Evolutionary conservation across 2,113 vertebrate genomes (phyloP), one percentile per base, ranked within the genome.

Genomic region (Tursiops truncatus): DNA sequence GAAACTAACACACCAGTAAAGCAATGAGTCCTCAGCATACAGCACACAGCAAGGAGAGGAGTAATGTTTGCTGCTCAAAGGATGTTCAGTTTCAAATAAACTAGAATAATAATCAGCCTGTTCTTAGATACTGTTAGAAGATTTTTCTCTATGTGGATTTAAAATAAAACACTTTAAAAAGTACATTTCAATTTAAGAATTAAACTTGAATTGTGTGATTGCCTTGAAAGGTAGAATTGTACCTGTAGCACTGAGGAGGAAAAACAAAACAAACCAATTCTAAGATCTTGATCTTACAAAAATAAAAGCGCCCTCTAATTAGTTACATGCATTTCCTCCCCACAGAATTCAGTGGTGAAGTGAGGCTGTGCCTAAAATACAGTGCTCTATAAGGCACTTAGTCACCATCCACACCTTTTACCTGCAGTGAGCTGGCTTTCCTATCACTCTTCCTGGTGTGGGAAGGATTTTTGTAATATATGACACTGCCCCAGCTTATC

Each of bases 151-250:
- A 68, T 53, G 41, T 87, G 62, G 38, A 92, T 92, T 95, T 44
- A 93, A 95, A 96, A 93, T 53, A 89, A 79, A 94, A 65, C 60
- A 84, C 21, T 60, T 68, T 94, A 92, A 83, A 76, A 6, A 70
- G 56, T 86, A 13, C 2, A 6, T 94, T 50, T 77, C 80, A 71
- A 89, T 93, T 96, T 97, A 89, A 56, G 60, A 63, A 87, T 92
- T 87, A 89, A 85, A 90, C 90, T 73, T 80, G 38, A 82, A 89
- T 83, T 71, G 11, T 13, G n/a, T 65, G 56, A 25, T 63, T 95
- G 15, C 58, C 20, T 86, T 31, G 18, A 94, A 94, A 91, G 36
- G 9, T 95, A 76, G 26, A 87, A 71, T n/a, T 97, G n/a, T 62
- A 80, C 41, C 56, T 94, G 7, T 67, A 94, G 62, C 33, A 74